Evolutionary conservation across 2,113 vertebrate genomes (phyloP), one percentile per base, ranked within the genome.

Genomic region (Nannospalax galili): DNA sequence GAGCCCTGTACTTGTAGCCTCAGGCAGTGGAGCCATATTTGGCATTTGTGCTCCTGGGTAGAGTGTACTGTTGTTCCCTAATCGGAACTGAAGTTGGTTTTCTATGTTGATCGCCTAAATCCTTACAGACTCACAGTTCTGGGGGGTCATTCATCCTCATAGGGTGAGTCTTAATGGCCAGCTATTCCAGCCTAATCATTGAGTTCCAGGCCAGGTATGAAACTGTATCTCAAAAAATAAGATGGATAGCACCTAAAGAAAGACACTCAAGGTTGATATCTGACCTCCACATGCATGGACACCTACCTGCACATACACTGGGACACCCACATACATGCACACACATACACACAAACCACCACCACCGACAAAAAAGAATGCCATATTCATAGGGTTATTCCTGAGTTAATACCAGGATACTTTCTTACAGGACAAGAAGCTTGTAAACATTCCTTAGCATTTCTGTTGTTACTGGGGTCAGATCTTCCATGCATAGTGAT

Each of bases 1-100:
- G 15, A 9, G 42, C 37, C 0, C 0, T 1, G 12, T 14, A 0
- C n/a, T 19, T 11, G 0, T 0, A 0, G 1, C 30, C 37, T 1
- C 5, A 1, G 48, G 26, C 26, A 2, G 1, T 1, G 30, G 52
- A 15, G 28, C 15, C 17, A 0, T 2, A 3, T 69, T 69, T 35
- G 30, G 12, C 28, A 69, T 69, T 56, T 17, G 1, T 30, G 70
- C 14, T n/a, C 4, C 62, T 1, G 1, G 15, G 11, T 14, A 8
- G 3, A 2, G 32, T 2, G 2, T 10, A 22, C 15, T 45, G 26
- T 26, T 28, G 74, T 14, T 65, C 42, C 32, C 65, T 84, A 32
- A 24, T 17, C 58, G 45, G 92, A 75, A 85, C 7, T 35, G 28
- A 72, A 75, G 69, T 60, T 56, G 42, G 7, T 8, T 78, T 67